Percentiles rank a stretch among this genome's conserved stretches.
phyloP scores from a whole-genome alignment of 2,888 invertebrate species.

The Operophtera brumata region DNA sequence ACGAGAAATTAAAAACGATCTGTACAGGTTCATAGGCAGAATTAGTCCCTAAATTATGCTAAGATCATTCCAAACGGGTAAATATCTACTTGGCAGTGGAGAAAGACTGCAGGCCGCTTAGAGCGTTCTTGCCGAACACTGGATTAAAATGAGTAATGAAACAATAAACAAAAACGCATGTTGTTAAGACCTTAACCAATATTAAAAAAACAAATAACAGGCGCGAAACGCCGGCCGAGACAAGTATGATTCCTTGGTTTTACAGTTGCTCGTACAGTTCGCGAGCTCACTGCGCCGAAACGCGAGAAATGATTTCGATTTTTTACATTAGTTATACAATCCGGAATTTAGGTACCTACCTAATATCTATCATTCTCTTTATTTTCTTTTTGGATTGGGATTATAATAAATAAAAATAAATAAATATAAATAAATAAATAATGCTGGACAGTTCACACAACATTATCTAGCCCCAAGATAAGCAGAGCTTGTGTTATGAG shows the following conservation, averaged over 20 bases:
- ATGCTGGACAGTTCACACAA: too few species aligned
- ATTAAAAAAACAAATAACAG: neutral
- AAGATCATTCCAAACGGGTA: slow-evolving; percentile 1
- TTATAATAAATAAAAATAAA: too few species aligned
- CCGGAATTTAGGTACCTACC: neutral
- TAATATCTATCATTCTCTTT: slow-evolving; percentile 27
- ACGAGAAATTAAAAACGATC: too few species aligned
- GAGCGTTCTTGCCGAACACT: neutral
- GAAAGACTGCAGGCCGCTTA: neutral
- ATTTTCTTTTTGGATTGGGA: slow-evolving; percentile 21
- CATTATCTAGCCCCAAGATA: too few species aligned
- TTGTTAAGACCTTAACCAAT: slow-evolving; percentile 13
- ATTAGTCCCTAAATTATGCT: neutral
- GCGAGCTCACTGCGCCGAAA: neutral
- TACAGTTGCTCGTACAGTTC: neutral
- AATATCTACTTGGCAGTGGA: slow-evolving; percentile 5
- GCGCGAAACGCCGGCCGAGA: neutral
- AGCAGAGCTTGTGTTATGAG: too few species aligned
- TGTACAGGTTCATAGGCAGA: neutral
- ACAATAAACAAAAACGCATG: neutral
- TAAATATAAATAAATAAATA: too few species aligned
- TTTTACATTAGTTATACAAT: slow-evolving; percentile 3
- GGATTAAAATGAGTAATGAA: neutral
- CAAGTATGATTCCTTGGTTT: neutral
- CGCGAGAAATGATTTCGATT: neutral